Evolutionary conservation across 2,113 vertebrate species (phyloP).

Genomic region (Stigmatopora argus): DNA sequence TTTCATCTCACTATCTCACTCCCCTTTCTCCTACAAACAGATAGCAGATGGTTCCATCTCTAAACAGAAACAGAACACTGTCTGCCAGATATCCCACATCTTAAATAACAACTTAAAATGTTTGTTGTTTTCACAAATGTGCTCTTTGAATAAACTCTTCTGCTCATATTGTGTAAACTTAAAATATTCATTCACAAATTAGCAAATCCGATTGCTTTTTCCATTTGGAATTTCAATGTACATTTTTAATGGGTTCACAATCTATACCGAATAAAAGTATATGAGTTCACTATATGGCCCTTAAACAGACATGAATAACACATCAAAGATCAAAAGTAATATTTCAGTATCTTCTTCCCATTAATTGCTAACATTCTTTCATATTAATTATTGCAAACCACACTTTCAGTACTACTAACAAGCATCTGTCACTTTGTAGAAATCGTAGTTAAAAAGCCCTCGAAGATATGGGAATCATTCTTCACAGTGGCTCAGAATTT

Average conservation of each 20-base stretch:
- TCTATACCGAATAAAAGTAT: not conserved
- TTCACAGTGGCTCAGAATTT: slow-evolving; percentile 57
- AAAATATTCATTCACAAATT: not conserved
- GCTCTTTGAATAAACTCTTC: too few species aligned
- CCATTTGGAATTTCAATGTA: not conserved
- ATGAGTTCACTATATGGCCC: not conserved
- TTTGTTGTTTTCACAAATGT: not conserved
- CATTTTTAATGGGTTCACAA: not conserved
- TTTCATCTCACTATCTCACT: slow-evolving; percentile 10
- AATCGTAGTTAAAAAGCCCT: slow-evolving; percentile 40
- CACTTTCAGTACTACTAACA: slow-evolving; percentile 22
- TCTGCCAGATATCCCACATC: slow-evolving; percentile 26
- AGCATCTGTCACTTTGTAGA: slow-evolving; percentile 35
- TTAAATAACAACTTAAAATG: slow-evolving; percentile 24
- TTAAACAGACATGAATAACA: not conserved
- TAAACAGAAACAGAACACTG: slow-evolving; percentile 25
- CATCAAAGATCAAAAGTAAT: slow-evolving; percentile 8
- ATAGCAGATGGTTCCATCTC: slow-evolving; percentile 31
- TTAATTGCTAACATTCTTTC: slow-evolving; percentile 7
- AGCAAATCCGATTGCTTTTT: not conserved
- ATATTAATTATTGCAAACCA: slow-evolving; percentile 13
- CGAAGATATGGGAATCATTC: slow-evolving; percentile 53
- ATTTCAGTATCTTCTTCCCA: slow-evolving; percentile 25
- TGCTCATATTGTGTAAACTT: not conserved
- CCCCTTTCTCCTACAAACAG: slow-evolving; percentile 4